Base-by-base conservation (phyloP, 2,888 invertebrate species). In the Chymomyza fuscimana region DNA sequence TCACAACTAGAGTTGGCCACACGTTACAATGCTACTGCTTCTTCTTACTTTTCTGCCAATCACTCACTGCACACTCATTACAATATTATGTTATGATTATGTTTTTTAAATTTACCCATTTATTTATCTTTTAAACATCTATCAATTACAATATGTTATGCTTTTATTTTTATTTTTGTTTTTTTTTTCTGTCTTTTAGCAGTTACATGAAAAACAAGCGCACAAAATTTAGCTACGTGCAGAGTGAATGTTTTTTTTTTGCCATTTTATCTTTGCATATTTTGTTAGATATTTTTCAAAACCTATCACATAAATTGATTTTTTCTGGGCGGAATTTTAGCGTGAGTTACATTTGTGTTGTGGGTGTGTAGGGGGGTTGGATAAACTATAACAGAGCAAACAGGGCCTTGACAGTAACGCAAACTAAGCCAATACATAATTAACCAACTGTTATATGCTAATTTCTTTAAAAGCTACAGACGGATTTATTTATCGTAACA, bases 251-350 rank as follows among this genome's bases (percentile, higher is more conserved):
- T 70, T 76, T 67, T 74, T 63, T 65, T 36, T 67, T 72, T 63
- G 29, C 16, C 9, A 32, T 7, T 5, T 70, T 66, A 67, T 73
- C 62, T 68, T 51, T 56, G 67, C 65, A 29, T 60, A 67, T 63
- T 66, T 61, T 15, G 50, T 65, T 65, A 76, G 72, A 66, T 54
- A 52, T 77, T 84, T 81, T 79, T 77, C 79, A 87, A 85, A 90
- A 90, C 90, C 88, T 90, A 90, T 90, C 90, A 90, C 90, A 90
- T 89, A 90, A 89, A 88, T 86, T 79, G 86, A 79, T 64, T 63
- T 78, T 86, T 50, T 50, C 52, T 86, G 82, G 87, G 88, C 86
- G 87, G 88, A 87, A 86, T 87, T 87, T 88, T 85, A 86, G 85
- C 84, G 86, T 83, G 85, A 82, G 76, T 82, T 66, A 75, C 51